phyloP scores from a whole-genome alignment of 2,797 vertebrate species.

The Ciconia nigra region DNA sequence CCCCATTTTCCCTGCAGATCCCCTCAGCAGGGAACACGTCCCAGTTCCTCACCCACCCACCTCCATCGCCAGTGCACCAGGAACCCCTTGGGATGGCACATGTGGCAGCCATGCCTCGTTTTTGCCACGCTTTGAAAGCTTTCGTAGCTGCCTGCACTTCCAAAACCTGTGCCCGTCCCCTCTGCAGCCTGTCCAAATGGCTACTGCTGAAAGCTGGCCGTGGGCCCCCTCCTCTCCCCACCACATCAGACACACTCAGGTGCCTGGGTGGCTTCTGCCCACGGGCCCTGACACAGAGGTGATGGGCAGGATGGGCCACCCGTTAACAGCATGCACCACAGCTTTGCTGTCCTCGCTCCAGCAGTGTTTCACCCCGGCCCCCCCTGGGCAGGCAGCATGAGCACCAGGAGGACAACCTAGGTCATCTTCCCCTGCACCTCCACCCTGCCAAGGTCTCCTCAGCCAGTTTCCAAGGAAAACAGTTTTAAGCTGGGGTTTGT shows the following conservation, averaged over 20 bases:
- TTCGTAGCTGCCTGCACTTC: too few species aligned
- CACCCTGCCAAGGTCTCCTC: not conserved
- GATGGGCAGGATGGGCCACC: not conserved
- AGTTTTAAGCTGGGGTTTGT: not conserved
- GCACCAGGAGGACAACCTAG: not conserved
- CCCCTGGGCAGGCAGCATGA: not conserved
- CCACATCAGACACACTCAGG: not conserved
- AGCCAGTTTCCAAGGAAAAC: not conserved
- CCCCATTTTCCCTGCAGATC: not conserved
- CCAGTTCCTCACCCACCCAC: not conserved
- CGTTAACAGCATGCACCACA: rapidly evolving
- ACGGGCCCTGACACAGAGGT: not conserved
- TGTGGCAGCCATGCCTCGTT: rapidly evolving
- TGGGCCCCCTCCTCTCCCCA: not conserved
- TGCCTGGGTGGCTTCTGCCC: not conserved
- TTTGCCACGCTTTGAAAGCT: not conserved
- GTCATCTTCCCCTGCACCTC: not conserved
- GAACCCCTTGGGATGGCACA: not conserved
- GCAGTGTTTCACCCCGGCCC: not conserved
- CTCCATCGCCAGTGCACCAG: not conserved
- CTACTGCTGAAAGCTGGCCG: not conserved
- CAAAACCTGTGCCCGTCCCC: not conserved
- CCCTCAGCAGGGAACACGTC: not conserved
- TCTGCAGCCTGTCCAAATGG: not conserved
- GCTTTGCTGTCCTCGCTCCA: not conserved